phyloP scores from a whole-genome alignment of 2,797 vertebrate species.

The Amblyraja radiata region DNA sequence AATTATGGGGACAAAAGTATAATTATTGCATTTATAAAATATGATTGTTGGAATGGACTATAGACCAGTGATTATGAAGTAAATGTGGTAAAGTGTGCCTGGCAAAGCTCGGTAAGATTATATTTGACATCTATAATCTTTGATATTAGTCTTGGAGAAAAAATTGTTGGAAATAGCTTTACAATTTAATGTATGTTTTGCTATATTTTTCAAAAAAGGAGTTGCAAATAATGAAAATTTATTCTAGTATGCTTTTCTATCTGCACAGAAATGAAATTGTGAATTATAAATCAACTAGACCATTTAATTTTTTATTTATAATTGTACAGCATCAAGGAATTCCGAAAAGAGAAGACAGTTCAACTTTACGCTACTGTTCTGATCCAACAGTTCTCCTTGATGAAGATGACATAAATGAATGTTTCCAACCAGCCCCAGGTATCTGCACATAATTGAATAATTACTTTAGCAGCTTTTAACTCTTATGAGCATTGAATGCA shows the following conservation, averaged over 20 bases:
- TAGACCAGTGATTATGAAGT: no score
- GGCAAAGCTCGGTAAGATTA: not conserved
- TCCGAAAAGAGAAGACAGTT: conserved; percentile 72
- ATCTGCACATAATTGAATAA: conserved; percentile 44
- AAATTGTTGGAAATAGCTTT: not conserved
- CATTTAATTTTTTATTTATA: not conserved
- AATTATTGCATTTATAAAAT: not conserved
- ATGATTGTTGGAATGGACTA: not conserved
- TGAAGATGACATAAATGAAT: conserved; percentile 62
- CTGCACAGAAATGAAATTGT: not conserved
- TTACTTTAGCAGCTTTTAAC: not conserved
- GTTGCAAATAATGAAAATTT: not conserved
- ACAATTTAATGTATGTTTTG: not conserved
- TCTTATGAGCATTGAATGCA: not conserved
- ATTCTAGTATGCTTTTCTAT: not conserved
- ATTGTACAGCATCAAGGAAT: conserved; percentile 59
- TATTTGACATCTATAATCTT: not conserved
- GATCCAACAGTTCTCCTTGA: conserved; percentile 65
- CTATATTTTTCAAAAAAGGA: not conserved
- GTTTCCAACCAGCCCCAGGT: conserved; percentile 75
- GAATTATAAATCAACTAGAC: not conserved
- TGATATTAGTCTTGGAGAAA: not conserved
- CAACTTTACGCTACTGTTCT: conserved; percentile 76
- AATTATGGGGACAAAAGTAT: not conserved
- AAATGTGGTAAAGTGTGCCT: no score